These are phyloP conservation scores for Tillus elongatus DNA, from an alignment of 2,888 invertebrate genomes.

Conservation along the genomic window DNA sequence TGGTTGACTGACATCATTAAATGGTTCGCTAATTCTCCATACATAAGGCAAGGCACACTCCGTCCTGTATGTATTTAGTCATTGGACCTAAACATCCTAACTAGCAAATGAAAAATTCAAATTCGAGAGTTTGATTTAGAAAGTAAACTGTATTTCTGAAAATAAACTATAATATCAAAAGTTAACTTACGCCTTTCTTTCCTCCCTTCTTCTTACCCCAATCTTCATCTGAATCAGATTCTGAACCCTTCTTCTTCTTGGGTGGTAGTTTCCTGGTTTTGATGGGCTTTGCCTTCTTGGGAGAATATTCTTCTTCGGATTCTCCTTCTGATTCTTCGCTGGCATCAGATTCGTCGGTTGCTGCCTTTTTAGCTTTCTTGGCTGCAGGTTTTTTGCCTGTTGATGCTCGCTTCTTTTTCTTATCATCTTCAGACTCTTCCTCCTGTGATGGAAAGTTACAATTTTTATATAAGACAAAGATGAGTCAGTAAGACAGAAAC, in stretches of 20 bases:
- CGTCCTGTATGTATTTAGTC: too few relatives aligned
- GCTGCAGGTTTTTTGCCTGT: conserved; percentile 45
- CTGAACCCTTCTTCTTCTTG: conserved; percentile 57
- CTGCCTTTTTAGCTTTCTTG: conserved; percentile 45
- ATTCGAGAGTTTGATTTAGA: too few relatives aligned
- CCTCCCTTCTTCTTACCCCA: conserved; percentile 54
- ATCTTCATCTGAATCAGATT: conserved; percentile 60
- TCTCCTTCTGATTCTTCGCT: conserved; percentile 46
- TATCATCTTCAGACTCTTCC: conserved; percentile 45
- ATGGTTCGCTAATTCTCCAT: too few relatives aligned
- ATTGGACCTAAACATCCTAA: too few relatives aligned
- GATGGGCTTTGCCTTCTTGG: conserved; percentile 48
- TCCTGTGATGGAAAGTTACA: conserved; percentile 14
- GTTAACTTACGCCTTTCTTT: conserved; percentile 36
- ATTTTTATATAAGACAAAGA: too few relatives aligned
- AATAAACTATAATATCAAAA: conserved; percentile 7
- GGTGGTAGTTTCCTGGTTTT: conserved; percentile 46
- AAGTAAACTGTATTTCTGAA: too few relatives aligned
- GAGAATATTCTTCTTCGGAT: conserved; percentile 54
- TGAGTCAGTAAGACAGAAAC: not conserved
- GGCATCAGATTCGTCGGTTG: conserved; percentile 42
- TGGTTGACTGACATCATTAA: too few relatives aligned
- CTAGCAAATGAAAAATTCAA: too few relatives aligned
- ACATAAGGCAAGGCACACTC: too few relatives aligned
- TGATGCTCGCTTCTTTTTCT: conserved; percentile 49